phyloP scores from a whole-genome alignment of 2,797 vertebrate species.

The Euthynnus affinis region DNA sequence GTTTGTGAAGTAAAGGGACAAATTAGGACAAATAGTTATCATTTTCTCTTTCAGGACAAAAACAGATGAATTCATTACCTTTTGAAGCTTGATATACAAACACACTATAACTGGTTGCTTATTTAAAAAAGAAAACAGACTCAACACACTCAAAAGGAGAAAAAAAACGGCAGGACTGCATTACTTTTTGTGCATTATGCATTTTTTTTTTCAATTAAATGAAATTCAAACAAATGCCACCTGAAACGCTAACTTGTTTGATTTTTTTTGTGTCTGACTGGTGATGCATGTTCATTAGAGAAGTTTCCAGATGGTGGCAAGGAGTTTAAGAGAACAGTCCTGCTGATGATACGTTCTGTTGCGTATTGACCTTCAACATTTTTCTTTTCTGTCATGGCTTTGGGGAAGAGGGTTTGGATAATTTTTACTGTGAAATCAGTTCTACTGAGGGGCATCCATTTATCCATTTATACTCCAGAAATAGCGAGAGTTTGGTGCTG shows the following conservation, averaged over 20 bases:
- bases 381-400: neutral
- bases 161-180: slow-evolving; percentile 6
- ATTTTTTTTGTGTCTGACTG: slow-evolving; percentile 13
- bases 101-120: slow-evolving; percentile 9
- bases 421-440: neutral
- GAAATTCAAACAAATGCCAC: slow-evolving; percentile 39
- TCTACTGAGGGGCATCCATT: neutral
- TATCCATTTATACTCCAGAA: neutral
- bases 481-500: neutral
- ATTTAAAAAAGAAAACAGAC: slow-evolving; percentile 22
- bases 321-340: slow-evolving; percentile 12
- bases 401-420: neutral
- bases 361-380: slow-evolving; percentile 10
- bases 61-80: slow-evolving; percentile 50
- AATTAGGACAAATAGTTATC: slow-evolving; percentile 57
- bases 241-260: slow-evolving; percentile 34
- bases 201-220: slow-evolving; percentile 35
- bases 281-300: slow-evolving; percentile 38
- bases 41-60: slow-evolving; percentile 52
- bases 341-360: slow-evolving; percentile 27
- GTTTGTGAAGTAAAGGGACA: slow-evolving; percentile 47
- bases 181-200: slow-evolving; percentile 44
- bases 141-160: slow-evolving; percentile 18
- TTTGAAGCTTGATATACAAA: slow-evolving; percentile 44
- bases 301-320: slow-evolving; percentile 34